These are phyloP conservation scores for Cryptocephalus primarius DNA, from an alignment of 2,888 invertebrate species.

Conservation along the genomic window DNA sequence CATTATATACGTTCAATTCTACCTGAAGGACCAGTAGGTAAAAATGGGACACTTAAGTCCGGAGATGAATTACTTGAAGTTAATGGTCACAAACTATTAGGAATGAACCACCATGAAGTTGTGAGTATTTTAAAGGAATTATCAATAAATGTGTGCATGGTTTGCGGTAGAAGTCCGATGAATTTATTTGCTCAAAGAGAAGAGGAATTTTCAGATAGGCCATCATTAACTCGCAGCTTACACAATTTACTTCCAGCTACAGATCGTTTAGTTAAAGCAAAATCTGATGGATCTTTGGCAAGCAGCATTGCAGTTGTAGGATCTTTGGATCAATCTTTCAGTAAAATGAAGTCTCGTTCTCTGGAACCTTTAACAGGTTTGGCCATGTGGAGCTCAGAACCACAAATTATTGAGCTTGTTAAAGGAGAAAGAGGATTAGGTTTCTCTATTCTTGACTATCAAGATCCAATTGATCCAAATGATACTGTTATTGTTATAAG, in stretches of 20 bases:
- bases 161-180: slow-evolving; percentile 58
- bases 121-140: slow-evolving; percentile 87
- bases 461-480: slow-evolving; percentile 91
- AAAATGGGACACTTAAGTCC: slow-evolving; percentile 76
- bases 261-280: slow-evolving; percentile 75
- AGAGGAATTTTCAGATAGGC: slow-evolving; percentile 30
- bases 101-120: slow-evolving; percentile 90
- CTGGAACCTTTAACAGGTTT: slow-evolving; percentile 95
- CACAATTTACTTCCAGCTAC: slow-evolving; percentile 54
- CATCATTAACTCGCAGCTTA: slow-evolving; percentile 42
- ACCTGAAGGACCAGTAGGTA: slow-evolving; percentile 95
- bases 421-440: slow-evolving; percentile 97
- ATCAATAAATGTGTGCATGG: slow-evolving; percentile 82
- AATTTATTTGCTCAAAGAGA: slow-evolving; percentile 30
- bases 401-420: slow-evolving; percentile 88
- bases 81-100: slow-evolving; percentile 77
- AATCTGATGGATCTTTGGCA: slow-evolving; percentile 80
- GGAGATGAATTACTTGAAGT: slow-evolving; percentile 95
- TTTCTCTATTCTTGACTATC: slow-evolving; percentile 93
- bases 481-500: slow-evolving; percentile 97
- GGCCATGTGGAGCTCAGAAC: slow-evolving; percentile 97
- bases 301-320: slow-evolving; percentile 49
- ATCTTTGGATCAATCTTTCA: slow-evolving; percentile 42
- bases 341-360: slow-evolving; percentile 72
- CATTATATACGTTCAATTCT: slow-evolving; percentile 96